Percentiles rank a stretch among this genome's conserved stretches.
phyloP scores from a whole-genome alignment of 2,888 invertebrate species.

The Phrixothrix hirtus region DNA sequence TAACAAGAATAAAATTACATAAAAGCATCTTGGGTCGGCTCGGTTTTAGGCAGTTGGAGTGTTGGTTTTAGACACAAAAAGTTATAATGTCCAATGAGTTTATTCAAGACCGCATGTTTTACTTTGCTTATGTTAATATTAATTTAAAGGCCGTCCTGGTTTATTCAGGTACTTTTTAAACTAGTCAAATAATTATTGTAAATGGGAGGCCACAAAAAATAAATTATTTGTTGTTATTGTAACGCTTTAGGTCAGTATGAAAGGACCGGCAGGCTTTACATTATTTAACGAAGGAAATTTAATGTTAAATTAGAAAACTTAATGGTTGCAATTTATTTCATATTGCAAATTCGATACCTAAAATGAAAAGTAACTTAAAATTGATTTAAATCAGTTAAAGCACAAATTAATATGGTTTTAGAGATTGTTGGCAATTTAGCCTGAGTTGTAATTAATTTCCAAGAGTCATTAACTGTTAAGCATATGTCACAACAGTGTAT shows the following conservation, averaged over 20 bases:
- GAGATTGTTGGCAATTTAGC: slow-evolving; percentile 1
- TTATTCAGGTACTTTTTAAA: slow-evolving; percentile 31
- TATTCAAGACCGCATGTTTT: slow-evolving; percentile 20
- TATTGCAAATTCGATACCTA: too few relatives aligned
- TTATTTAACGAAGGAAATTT: too few relatives aligned
- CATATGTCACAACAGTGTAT: slow-evolving; percentile 39
- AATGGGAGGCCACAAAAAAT: too few relatives aligned
- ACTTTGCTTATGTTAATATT: slow-evolving; percentile 29
- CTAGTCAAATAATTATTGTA: too few relatives aligned
- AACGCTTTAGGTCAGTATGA: too few relatives aligned
- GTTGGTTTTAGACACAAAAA: slow-evolving; percentile 27
- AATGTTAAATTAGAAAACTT: too few relatives aligned
- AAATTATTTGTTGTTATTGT: too few relatives aligned
- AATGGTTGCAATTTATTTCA: too few relatives aligned
- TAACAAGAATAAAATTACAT: slow-evolving; percentile 25
- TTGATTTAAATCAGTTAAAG: too few relatives aligned
- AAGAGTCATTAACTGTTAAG: slow-evolving; percentile 27
- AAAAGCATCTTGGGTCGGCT: slow-evolving; percentile 20
- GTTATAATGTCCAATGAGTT: slow-evolving; percentile 29
- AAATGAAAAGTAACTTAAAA: too few relatives aligned
- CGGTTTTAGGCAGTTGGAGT: slow-evolving; percentile 13
- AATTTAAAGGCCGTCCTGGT: slow-evolving; percentile 18
- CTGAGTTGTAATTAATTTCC: slow-evolving; percentile 41
- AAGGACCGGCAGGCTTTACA: too few relatives aligned
- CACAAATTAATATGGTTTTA: too few relatives aligned